Percentiles rank a stretch among this genome's conserved stretches.
Evolutionary conservation across 2,797 vertebrate genomes (phyloP).

Genomic region (Sarcoramphus papa): DNA sequence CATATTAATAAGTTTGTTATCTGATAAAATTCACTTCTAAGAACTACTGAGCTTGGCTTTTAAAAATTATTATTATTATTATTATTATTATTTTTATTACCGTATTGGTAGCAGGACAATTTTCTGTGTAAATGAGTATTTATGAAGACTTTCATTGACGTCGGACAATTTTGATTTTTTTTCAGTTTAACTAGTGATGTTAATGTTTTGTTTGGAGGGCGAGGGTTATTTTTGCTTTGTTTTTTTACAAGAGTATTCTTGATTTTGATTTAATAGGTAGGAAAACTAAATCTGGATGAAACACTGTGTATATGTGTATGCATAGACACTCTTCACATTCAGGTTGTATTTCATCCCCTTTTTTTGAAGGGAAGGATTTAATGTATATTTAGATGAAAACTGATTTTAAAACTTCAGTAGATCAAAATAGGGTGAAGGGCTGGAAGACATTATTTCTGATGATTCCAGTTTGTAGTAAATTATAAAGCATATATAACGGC

Average conservation of each 20-base stretch:
- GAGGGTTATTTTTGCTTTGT: neutral
- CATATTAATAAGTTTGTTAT: neutral
- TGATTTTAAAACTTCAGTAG: slow-evolving; percentile 51
- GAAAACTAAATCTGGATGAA: neutral
- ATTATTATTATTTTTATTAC: neutral
- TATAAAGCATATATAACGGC: slow-evolving; percentile 58
- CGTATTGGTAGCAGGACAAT: neutral
- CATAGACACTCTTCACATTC: neutral
- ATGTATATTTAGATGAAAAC: slow-evolving; percentile 38
- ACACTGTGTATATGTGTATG: neutral
- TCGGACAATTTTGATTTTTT: neutral
- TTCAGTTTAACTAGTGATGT: neutral
- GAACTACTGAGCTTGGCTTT: neutral
- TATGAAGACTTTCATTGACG: neutral
- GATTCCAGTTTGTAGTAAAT: slow-evolving; percentile 68
- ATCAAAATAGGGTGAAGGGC: slow-evolving; percentile 47
- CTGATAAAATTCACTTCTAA: neutral
- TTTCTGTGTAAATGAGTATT: neutral
- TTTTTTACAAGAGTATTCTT: neutral
- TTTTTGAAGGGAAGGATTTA: slow-evolving; percentile 12
- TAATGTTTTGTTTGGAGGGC: neutral
- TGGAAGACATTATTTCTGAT: slow-evolving; percentile 63
- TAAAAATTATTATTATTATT: neutral
- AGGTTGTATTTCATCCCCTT: neutral
- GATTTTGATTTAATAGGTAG: neutral